Evolutionary conservation across 35 echinoderm and acorn worm genomes (phyloP), one percentile per base, ranked within the genome.

Genomic region (Apostichopus japonicus): DNA sequence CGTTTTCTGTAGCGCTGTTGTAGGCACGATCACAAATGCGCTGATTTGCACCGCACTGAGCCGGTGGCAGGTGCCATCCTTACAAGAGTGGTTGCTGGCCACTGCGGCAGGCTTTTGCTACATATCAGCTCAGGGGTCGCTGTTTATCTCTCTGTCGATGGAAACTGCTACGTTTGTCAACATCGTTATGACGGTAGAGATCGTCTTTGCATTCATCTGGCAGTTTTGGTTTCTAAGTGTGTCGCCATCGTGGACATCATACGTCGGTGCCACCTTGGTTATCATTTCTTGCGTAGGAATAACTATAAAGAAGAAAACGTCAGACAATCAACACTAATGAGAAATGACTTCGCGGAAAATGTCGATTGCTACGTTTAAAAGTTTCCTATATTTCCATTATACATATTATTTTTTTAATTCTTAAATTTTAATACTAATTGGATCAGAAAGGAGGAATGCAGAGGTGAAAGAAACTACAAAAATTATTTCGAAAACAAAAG

Each of bases 141-240:
- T 89, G 4, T 89, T 89, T n/a, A 17, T 89, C 51, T 89, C 86
- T 1, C 61, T 89, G 63, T 89, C 86, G 6, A 17, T 72, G 23
- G 86, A 89, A 53, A 89, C 62, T 19, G n/a, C 86, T 6, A 89
- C 86, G 16, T 89, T 53, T 5, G 86, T 89, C 5, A 89, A 72
- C 27, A 89, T 89, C 24, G 23, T 89, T 25, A 67, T 89, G 67
- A 72, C 86, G 9, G 15, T 44, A 21, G 86, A 89, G 24, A 89
- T 89, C 61, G 8, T 89, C 86, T 89, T 89, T 52, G 59, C 62
- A 24, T 89, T 89, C 61, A 10, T 89, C 6, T 25, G 56, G 56
- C 61, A 89, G 51, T 72, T 89, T 33, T 24, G 22, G 44, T 24
- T 89, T 10, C 51, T 89, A 10, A 19, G 63, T 16, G 11, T 89